Evolutionary conservation across 2,113 vertebrate species (phyloP), one percentile per base, ranked within the genome.

Genomic region (Hirundichthys speculiger): DNA sequence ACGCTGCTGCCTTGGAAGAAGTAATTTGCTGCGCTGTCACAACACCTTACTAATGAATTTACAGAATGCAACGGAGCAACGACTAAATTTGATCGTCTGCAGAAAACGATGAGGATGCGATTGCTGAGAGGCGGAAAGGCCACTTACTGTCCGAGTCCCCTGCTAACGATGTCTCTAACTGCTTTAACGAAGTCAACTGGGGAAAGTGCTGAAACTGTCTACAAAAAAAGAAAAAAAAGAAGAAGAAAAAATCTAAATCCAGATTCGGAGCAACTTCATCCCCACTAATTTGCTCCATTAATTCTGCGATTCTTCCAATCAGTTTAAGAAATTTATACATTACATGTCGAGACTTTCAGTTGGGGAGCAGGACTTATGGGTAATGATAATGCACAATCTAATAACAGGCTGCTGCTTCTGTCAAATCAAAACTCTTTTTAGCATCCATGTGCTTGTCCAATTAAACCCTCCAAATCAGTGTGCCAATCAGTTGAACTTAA

Each of bases 341-440:
- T 69, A 72, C 52, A 34, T 55, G 76, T 64, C 78, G 63, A 60
- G 50, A 72, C 49, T 88, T 82, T 77, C 46, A 43, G 49, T 34
- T 18, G 25, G 68, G 57, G n/a, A n/a, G n/a, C n/a, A n/a, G n/a
- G n/a, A n/a, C n/a, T n/a, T n/a, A n/a, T n/a, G n/a, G 71, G 49
- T 86, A 85, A 86, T 85, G 82, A 84, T 75, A 70, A 87, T 86
- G 77, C 80, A 82, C 27, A 59, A 75, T 79, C 76, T 86, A 75
- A 86, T 85, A 84, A 79, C 67, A 80, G 40, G 80, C 76, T 77
- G 77, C 52, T 69, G 62, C 64, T 58, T 83, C 75, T 83, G 79
- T 84, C 73, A 76, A 69, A 72, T 79, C 67, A 81, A 67, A n/a
- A 84, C 64, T 67, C 74, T 73, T 75, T 86, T 87, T 87, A 88